Evolutionary conservation across 1,140 invertebrate genomes (phyloP).

Genomic region (Oedothorax gibbosus): DNA sequence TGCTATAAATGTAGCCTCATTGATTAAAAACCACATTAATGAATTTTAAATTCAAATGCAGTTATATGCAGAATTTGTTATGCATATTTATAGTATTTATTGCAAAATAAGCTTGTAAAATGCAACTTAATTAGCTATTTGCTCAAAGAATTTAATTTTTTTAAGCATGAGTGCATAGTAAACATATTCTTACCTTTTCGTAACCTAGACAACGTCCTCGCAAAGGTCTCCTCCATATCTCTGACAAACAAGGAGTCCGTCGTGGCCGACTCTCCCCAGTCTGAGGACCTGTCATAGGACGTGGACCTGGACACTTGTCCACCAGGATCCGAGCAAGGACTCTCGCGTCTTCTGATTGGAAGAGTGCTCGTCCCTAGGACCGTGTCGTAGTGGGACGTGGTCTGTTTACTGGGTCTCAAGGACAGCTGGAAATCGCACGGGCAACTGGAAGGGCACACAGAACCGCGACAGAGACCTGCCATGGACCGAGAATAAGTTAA

Average conservation of each 20-base stretch:
- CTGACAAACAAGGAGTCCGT: constrained; percentile 85
- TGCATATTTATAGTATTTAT: no score
- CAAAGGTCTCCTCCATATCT: constrained; percentile 86
- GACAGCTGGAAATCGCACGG: constrained; percentile 49
- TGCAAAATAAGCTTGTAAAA: no score
- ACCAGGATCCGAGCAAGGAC: constrained; percentile 40
- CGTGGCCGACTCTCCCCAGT: constrained; percentile 84
- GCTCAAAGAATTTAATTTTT: no score
- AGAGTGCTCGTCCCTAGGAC: constrained; percentile 31
- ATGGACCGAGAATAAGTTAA: neutral
- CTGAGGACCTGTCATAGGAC: constrained; percentile 79
- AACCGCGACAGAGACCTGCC: constrained; percentile 61
- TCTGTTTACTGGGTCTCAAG: neutral
- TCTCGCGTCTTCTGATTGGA: constrained; percentile 24
- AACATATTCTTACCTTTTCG: constrained; percentile 67
- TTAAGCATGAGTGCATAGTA: neutral
- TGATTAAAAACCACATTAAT: no score
- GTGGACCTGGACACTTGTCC: constrained; percentile 79
- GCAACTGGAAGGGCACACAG: constrained; percentile 48
- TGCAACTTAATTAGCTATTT: no score
- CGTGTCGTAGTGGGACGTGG: constrained; percentile 34
- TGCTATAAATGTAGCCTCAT: no score
- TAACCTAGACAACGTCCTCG: constrained; percentile 71
- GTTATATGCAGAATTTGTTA: no score
- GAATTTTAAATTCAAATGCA: no score